A percentile compares a stretch with the other conserved stretches of the same genome.
These are phyloP conservation scores for Parapsyche elsis DNA, from an alignment of 1,140 invertebrate genomes.

Conservation along the genomic window DNA sequence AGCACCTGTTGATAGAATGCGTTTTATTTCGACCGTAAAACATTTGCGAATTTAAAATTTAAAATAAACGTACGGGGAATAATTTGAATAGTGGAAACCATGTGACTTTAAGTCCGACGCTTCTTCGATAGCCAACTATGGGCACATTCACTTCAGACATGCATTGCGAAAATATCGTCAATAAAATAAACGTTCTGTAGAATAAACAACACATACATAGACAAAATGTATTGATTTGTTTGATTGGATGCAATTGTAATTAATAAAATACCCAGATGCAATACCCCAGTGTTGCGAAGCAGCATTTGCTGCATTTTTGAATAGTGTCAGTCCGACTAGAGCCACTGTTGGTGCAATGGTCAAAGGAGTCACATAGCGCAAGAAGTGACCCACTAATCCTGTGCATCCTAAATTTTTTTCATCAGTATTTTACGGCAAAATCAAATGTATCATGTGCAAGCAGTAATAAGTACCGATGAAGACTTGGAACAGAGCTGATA, in stretches of 20 bases:
- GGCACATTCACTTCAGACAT: constrained; percentile 78
- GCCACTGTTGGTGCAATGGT: constrained; percentile 85
- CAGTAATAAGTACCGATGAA: constrained; percentile 71
- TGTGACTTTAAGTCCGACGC: constrained; percentile 69
- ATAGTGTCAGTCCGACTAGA: constrained; percentile 82
- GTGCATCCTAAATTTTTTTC: constrained; percentile 63
- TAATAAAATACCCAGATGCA: constrained; percentile 72
- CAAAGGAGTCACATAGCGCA: constrained; percentile 81
- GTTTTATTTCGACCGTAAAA: constrained; percentile 64
- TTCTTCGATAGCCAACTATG: constrained; percentile 70
- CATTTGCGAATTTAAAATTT: not conserved
- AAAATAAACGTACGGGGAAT: constrained; percentile 77
- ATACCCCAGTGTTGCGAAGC: constrained; percentile 86
- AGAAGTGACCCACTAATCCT: constrained; percentile 78
- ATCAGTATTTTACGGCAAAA: not conserved
- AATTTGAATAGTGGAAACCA: constrained; percentile 84
- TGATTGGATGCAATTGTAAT: not conserved
- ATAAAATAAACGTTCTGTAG: constrained; percentile 81
- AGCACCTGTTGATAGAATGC: constrained; percentile 71
- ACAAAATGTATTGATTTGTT: not conserved
- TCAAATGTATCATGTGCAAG: not conserved
- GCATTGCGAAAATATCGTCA: constrained; percentile 86
- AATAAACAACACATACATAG: constrained; percentile 46
- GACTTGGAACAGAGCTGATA: constrained; percentile 82
- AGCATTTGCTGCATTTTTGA: constrained; percentile 79